Conservation (phyloP, 1,140 invertebrate genomes). For the Micrasema minimum region DNA sequence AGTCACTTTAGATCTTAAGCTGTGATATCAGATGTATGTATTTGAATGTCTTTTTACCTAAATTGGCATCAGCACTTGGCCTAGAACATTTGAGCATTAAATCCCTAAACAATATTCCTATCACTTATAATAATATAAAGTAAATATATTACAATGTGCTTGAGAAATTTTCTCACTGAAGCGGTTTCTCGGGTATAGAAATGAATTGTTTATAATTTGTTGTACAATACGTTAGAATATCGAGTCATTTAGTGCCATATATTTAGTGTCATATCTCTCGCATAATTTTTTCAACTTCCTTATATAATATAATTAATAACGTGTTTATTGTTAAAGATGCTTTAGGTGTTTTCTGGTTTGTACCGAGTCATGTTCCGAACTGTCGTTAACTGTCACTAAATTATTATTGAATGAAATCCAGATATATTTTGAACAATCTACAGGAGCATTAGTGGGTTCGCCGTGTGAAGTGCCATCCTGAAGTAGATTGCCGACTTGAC, state of each 20-base stretch:
- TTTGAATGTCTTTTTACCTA: constrained; percentile 15
- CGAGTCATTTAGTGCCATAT: constrained; percentile 35
- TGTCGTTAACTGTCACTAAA: background rate
- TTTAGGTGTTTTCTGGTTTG: constrained; percentile 32
- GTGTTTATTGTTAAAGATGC: constrained; percentile 30
- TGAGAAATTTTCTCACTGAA: too few species aligned
- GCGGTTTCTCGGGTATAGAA: too few species aligned
- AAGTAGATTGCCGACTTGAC: background rate
- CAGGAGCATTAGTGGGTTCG: background rate
- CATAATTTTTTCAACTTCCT: constrained; percentile 23
- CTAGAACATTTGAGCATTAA: constrained; percentile 20
- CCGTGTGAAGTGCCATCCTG: background rate
- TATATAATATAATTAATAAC: constrained; percentile 9
- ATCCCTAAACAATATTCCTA: background rate
- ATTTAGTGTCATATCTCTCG: constrained; percentile 11
- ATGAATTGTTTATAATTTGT: constrained; percentile 11
- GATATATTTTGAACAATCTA: constrained; percentile 24
- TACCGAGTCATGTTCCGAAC: background rate
- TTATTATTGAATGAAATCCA: constrained; percentile 8
- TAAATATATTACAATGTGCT: too few species aligned
- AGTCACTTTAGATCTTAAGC: constrained; percentile 10
- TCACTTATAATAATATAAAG: background rate
- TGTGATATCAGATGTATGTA: constrained; percentile 19
- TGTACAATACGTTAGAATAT: constrained; percentile 20
- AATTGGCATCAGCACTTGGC: constrained; percentile 20